Evolutionary conservation across 2,113 vertebrate species (phyloP), one percentile per base, ranked within the genome.

Genomic region (Capreolus pygargus): DNA sequence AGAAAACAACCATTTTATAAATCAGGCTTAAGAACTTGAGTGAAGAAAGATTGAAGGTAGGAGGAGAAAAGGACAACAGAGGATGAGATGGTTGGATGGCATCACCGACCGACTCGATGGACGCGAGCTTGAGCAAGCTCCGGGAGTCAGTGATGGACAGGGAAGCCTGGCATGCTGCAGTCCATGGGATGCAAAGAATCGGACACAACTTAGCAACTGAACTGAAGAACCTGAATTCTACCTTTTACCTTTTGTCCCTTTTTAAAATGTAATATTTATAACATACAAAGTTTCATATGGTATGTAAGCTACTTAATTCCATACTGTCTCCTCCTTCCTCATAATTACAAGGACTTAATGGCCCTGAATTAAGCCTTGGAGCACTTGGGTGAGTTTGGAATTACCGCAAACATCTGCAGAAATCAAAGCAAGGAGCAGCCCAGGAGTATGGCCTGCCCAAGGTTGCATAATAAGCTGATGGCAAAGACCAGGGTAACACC

Each of bases 261-360:
- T 93, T 93, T 85, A 11, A 87, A 74, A 82, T 25, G 67, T 47
- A 91, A 74, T 89, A 84, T 84, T 58, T 78, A 45, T 33, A 84
- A 82, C 50, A 50, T 28, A 47, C 47, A 89, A 85, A 55, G 52
- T 25, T 76, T 64, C 13, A 54, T 10, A 47, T 6, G 13, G 28
- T 23, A 95, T 27, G 45, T 70, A 52, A 83, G 58, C 27, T 76
- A 67, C 67, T 74, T 88, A 58, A 82, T 27, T 82, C 82, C 67
- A 19, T 76, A 93, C 1, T 76, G 58, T 36, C 21, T 45, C 58
- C 67, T 92, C 79, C 45, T 85, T 83, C 78, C 70, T 96, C 64
- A 50, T 30, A 58, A 94, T 95, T 86, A 94, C 16, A 78, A 93
- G 86, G 58, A 94, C 11, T 79, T 91, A 95, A 92, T 23, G 21